A percentile compares a stretch with the other conserved stretches of the same genome.
Conservation (phyloP, 2,888 invertebrate genomes). For the Terebella lapidaria region DNA sequence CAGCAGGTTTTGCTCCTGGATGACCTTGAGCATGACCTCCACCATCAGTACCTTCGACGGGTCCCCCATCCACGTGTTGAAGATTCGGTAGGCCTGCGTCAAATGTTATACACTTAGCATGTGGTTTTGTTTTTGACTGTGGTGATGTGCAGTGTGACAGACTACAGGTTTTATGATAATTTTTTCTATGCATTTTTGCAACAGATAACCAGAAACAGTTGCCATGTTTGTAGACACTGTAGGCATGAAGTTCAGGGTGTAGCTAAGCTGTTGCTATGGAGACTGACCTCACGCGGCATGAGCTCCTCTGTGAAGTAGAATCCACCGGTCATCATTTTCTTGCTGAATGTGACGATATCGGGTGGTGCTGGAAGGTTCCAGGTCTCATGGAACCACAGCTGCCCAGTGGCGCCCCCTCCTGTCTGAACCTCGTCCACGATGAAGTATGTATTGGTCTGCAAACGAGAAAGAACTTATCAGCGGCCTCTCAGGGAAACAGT, state of each 20-base stretch:
- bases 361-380: conserved; percentile 80
- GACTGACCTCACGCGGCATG: conserved; percentile 56
- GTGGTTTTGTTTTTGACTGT: no score
- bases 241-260: no score
- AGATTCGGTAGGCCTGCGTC: conserved; percentile 71
- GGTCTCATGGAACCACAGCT: conserved; percentile 95
- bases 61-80: conserved; percentile 99
- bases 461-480: background rate
- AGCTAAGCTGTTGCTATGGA: no score
- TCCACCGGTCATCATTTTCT: conserved; percentile 95
- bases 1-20: conserved; percentile 74
- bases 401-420: conserved; percentile 92
- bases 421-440: conserved; percentile 98
- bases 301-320: conserved; percentile 77
- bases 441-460: conserved; percentile 68
- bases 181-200: background rate
- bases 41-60: conserved; percentile 85
- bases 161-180: background rate
- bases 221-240: no score
- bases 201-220: no score
- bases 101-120: no score
- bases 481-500: no score
- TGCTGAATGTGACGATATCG: conserved; percentile 93
- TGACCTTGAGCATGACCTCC: conserved; percentile 75
- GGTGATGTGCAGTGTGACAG: no score